A percentile compares a stretch with the other conserved stretches of the same genome.
Conservation (phyloP, 2,797 vertebrate species). For the Rhabdophis nuchalis region DNA sequence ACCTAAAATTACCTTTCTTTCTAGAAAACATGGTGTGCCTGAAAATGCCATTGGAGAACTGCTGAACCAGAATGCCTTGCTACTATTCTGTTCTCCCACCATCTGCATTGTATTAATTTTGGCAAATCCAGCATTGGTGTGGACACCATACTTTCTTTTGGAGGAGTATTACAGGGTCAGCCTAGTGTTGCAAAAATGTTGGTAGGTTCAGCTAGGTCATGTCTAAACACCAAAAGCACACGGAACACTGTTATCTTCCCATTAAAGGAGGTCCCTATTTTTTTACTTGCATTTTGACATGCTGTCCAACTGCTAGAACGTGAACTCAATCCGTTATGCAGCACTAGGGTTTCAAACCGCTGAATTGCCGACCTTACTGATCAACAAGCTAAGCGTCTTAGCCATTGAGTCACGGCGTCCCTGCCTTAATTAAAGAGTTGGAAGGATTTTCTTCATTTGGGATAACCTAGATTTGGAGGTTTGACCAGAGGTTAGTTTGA, state of each 20-base stretch:
- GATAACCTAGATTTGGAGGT: background rate
- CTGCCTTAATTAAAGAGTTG: background rate
- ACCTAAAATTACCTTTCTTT: background rate
- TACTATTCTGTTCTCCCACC: background rate
- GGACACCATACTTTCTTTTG: background rate
- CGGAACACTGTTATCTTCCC: too few species aligned
- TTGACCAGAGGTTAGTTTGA: background rate
- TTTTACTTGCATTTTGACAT: too few species aligned
- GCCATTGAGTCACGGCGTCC: too few species aligned
- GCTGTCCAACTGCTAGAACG: too few species aligned
- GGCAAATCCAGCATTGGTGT: background rate
- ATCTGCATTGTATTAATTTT: background rate
- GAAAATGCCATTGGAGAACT: background rate
- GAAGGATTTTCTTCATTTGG: background rate
- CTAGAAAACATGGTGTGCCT: background rate
- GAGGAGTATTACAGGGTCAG: background rate
- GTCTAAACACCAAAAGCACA: too few species aligned
- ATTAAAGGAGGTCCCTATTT: too few species aligned
- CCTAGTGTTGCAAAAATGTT: background rate
- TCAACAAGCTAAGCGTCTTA: too few species aligned
- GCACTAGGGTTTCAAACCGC: too few species aligned
- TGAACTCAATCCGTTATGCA: too few species aligned
- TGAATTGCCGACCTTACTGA: too few species aligned
- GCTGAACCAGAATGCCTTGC: background rate
- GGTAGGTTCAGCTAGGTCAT: background rate